Evolutionary conservation across 2,888 invertebrate genomes (phyloP), one percentile per base, ranked within the genome.

Genomic region (Rosalia funebris): DNA sequence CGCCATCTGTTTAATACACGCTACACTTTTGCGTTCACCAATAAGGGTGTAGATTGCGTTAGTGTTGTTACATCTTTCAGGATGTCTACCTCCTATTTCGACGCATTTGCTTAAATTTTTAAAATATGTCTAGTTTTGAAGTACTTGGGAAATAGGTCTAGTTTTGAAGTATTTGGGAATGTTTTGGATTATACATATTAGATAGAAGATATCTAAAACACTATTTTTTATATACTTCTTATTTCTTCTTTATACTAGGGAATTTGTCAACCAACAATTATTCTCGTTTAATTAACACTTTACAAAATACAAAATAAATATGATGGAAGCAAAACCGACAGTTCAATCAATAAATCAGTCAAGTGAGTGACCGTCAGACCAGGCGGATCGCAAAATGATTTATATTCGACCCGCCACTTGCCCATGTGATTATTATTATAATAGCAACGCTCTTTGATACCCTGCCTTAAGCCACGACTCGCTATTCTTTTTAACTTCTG

Each of bases 351-450:
- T 81, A 81, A 81, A 81, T 81, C 80, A 81, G 80, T 79, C 80
- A 79, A 73, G 69, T 75, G 77, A 78, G 75, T 79, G 80, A 77
- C 79, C 79, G 77, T 72, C 72, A 74, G 71, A 75, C 71, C 77
- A 75, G 79, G 79, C 80, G 79, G 76, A 80, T 77, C 77, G 77
- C 73, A 73, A 74, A 71, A 81, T 81, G 81, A 81, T 81, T 81
- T 81, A 81, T 77, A 64, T 66, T 65, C 72, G 68, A 74, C 73
- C 76, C 75, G 76, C 77, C 79, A 79, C 77, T 80, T 77, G 78
- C 76, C 78, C 79, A 79, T 81, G 78, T 79, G 78, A 81, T 81
- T 79, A 79, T 78, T 80, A 81, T 80, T 78, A 79, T 81, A 80
- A 81, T 77, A 79, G n/a, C n/a, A n/a, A 78, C 76, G 75, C 74